Evolutionary conservation across 2,888 invertebrate species (phyloP), one percentile per base, ranked within the genome.

Genomic region (Trimorus sp.): DNA sequence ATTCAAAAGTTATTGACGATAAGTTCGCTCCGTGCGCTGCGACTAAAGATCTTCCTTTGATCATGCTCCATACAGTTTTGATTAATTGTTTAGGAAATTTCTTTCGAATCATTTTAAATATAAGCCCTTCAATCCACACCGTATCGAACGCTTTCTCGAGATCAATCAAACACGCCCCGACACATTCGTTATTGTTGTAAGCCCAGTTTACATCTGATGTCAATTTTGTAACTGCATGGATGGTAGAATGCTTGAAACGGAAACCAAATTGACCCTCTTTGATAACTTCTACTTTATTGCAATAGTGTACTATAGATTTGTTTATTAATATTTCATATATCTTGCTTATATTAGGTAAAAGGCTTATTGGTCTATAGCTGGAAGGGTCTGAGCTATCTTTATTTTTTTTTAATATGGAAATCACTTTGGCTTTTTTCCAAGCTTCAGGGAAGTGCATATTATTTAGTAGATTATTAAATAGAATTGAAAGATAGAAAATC

Each of bases 211-310:
- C 14, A 8, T 48, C 12, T 7, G 48, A 48, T 8, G 12, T 1
- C 9, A 48, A n/a, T 8, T 7, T 12, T 7, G n/a, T 7, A 8
- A 84, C 65, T 9, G 84, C 84, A 40, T 84, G 84, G 0, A 75
- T 49, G 0, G 85, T 84, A 0, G 84, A 84, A 37, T 84, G 81
- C 14, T 74, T 62, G 7, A 38, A 16, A 49, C 71, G 59, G 26
- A 84, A 84, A 0, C 85, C 85, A 26, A 85, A 86, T 51, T 86
- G 85, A 8, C 84, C 85, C 11, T 89, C 88, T 9, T 11, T 7
- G 7, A 48, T 14, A 11, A 48, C 7, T 48, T 48, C n/a, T n/a
- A 7, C 0, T 48, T 12, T 12, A 26, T 26, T 26, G 26, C 26
- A 26, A 26, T 26, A 26, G 26, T 26, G 9, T 48, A 7, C n/a